These are phyloP conservation scores for Isurus oxyrinchus DNA, from an alignment of 2,113 vertebrate species.

Conservation along the genomic window DNA sequence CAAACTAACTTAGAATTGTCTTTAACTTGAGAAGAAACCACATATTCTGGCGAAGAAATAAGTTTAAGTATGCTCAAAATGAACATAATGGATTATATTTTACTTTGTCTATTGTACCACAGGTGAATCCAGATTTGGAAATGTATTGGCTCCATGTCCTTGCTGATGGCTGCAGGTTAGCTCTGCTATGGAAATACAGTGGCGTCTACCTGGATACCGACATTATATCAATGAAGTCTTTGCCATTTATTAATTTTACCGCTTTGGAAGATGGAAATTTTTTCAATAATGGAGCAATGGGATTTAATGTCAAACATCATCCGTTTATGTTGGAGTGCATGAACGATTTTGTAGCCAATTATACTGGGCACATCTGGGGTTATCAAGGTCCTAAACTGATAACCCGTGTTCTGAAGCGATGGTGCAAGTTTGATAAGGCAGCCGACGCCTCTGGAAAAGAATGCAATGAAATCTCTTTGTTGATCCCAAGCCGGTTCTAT, in stretches of 20 bases:
- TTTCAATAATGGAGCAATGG: not conserved
- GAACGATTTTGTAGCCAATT: not conserved
- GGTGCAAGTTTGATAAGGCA: not conserved
- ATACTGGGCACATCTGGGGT: not conserved
- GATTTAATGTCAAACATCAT: not conserved
- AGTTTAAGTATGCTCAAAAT: not conserved
- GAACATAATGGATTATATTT: not conserved
- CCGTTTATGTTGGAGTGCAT: not conserved
- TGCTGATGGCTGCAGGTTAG: constrained; percentile 18
- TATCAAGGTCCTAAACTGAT: not conserved
- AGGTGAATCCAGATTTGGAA: not conserved
- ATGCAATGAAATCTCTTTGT: not conserved
- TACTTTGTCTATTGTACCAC: not conserved
- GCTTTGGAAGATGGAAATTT: rapidly evolving
- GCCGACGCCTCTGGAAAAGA: not conserved
- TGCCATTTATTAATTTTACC: not conserved
- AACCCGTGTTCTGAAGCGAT: not conserved
- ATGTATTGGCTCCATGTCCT: not conserved
- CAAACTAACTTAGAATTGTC: not conserved
- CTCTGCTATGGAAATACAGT: not conserved
- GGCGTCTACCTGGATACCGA: not conserved
- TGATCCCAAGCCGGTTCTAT: not conserved
- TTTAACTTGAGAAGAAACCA: not conserved
- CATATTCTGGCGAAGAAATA: not conserved
- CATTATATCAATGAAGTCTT: not conserved